Conservation (phyloP, 2,797 vertebrate species). For the Zenarchopterus dispar region DNA sequence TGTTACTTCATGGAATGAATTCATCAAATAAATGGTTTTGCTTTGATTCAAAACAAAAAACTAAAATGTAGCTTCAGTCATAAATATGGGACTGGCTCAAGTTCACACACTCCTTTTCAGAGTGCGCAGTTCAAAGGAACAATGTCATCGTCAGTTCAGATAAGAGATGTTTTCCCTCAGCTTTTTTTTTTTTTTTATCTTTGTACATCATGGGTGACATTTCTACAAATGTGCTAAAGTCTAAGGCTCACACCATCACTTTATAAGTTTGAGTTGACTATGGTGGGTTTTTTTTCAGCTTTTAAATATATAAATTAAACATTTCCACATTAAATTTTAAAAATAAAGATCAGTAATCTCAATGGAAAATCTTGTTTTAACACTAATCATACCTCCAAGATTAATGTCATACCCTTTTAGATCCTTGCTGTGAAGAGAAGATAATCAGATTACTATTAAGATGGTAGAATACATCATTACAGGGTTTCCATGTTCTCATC, state of each 20-base stretch:
- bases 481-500: slow-evolving; percentile 38
- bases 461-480: slow-evolving; percentile 13
- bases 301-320: too few species aligned
- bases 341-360: neutral
- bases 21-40: too few species aligned
- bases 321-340: neutral
- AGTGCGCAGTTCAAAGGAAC: neutral
- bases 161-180: slow-evolving; percentile 2
- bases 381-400: neutral
- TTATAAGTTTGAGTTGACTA: neutral
- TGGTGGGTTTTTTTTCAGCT: too few species aligned
- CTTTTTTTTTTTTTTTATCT: slow-evolving; percentile 3
- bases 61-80: neutral
- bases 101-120: neutral
- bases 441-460: neutral
- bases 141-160: neutral
- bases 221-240: neutral
- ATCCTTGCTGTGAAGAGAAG: neutral
- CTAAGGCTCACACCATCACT: neutral
- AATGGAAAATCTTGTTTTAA: neutral
- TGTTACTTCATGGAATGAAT: too few species aligned
- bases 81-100: neutral
- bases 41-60: too few species aligned
- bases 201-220: neutral
- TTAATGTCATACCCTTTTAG: rapidly evolving